Evolutionary conservation across 2,113 vertebrate genomes (phyloP).

Genomic region (Nanger granti): DNA sequence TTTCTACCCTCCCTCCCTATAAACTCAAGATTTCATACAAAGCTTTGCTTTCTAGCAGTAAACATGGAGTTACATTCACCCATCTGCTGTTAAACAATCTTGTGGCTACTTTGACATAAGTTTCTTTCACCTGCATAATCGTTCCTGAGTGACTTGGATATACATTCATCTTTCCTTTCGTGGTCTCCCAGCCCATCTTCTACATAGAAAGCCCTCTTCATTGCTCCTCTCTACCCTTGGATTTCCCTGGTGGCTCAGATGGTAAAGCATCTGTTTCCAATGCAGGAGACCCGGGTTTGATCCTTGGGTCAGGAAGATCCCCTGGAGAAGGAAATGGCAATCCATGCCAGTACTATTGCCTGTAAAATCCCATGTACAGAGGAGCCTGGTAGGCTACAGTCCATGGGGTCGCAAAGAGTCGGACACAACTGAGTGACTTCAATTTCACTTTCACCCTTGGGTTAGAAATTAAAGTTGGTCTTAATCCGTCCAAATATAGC

Average conservation of each 20-base stretch:
- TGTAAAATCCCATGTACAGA: no score
- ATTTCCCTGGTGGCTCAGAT: no score
- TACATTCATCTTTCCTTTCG: conserved; percentile 54
- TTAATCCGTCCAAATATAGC: neutral
- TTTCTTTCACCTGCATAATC: conserved; percentile 58
- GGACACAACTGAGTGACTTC: no score
- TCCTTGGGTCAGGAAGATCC: no score
- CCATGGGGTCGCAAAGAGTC: no score
- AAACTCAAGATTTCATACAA: conserved; percentile 66
- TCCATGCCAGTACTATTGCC: no score
- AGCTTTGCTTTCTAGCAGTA: conserved; percentile 86
- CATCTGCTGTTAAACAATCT: conserved; percentile 74
- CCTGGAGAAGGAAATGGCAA: no score
- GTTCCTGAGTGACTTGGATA: conserved; percentile 52
- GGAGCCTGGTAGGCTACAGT: no score
- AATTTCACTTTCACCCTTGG: neutral
- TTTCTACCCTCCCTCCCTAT: neutral
- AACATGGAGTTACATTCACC: conserved; percentile 83
- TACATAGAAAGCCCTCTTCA: neutral
- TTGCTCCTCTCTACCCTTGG: neutral
- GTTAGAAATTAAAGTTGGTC: neutral
- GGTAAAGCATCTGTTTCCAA: no score
- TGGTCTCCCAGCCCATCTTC: neutral
- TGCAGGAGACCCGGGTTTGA: no score
- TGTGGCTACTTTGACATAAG: conserved; percentile 66